phyloP scores from a whole-genome alignment of 2,113 vertebrate species.

The Leptodactylus fuscus region DNA sequence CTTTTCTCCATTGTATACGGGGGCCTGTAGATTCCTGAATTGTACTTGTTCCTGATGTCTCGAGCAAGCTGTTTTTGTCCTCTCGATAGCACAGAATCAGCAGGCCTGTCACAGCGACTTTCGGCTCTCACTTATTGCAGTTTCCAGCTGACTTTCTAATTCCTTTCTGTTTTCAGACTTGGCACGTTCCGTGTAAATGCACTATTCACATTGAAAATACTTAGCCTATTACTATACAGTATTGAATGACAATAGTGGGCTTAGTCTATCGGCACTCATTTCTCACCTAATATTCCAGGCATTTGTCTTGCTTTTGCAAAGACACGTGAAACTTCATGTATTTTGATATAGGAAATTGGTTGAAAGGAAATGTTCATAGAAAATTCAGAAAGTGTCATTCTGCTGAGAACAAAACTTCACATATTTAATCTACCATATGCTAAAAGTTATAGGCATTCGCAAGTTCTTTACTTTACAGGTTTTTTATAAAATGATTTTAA shows the following conservation, averaged over 20 bases:
- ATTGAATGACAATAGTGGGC: neutral
- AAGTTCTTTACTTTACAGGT: too few relatives aligned
- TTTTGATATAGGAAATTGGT: neutral
- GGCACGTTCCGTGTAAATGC: constrained; percentile 16
- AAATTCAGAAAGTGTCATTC: too few relatives aligned
- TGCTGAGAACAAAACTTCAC: too few relatives aligned
- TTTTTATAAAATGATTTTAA: too few relatives aligned
- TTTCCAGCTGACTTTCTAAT: constrained; percentile 14
- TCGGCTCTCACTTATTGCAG: neutral
- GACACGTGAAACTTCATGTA: neutral
- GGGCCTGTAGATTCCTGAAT: too few relatives aligned
- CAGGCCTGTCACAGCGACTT: too few relatives aligned
- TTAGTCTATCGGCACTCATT: neutral
- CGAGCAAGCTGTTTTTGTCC: neutral
- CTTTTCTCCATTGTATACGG: too few relatives aligned
- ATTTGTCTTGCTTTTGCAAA: neutral
- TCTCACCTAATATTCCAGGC: neutral
- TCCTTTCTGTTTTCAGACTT: constrained; percentile 4
- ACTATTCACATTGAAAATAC: neutral
- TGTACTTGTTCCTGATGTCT: too few relatives aligned
- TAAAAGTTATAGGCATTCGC: too few relatives aligned
- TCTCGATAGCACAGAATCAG: neutral
- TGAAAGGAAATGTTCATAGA: neutral
- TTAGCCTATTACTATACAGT: neutral
- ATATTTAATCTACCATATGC: too few relatives aligned